A percentile compares a stretch with the other conserved stretches of the same genome.
Conservation (phyloP, 2,888 invertebrate genomes). For the Adelognathus sp. region DNA sequence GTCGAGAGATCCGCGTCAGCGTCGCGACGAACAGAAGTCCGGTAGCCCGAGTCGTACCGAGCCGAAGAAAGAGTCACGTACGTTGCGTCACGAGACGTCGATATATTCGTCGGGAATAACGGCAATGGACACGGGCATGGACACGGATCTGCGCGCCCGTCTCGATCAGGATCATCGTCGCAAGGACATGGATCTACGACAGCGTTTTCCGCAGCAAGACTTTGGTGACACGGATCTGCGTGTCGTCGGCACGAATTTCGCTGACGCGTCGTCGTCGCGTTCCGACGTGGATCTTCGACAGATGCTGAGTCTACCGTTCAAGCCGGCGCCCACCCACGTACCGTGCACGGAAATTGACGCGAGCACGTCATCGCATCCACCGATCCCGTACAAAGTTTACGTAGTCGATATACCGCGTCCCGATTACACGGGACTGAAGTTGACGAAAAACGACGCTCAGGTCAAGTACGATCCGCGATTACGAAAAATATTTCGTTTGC, state of each 20-base stretch:
- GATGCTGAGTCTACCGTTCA: constrained; percentile 87
- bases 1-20: constrained; percentile 77
- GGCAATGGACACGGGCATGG: constrained; percentile 73
- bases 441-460: constrained; percentile 87
- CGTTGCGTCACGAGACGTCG: constrained; percentile 75
- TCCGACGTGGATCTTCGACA: constrained; percentile 89
- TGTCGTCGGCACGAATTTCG: constrained; percentile 76
- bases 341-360: constrained; percentile 95
- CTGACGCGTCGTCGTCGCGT: constrained; percentile 70
- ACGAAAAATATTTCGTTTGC: constrained; percentile 88
- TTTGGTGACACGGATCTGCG: constrained; percentile 87
- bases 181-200: constrained; percentile 82
- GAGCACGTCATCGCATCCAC: constrained; percentile 89
- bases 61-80: constrained; percentile 69
- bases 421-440: constrained; percentile 88
- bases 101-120: constrained; percentile 80
- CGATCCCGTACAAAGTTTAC: constrained; percentile 86
- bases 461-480: constrained; percentile 89
- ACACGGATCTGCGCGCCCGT: constrained; percentile 77
- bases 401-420: constrained; percentile 87
- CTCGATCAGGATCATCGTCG: constrained; percentile 77
- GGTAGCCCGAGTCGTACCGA: constrained; percentile 68
- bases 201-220: constrained; percentile 79
- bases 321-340: constrained; percentile 90
- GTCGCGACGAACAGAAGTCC: constrained; percentile 71